phyloP scores from a whole-genome alignment of 2,888 invertebrate species.

The Byasa hedistus region DNA sequence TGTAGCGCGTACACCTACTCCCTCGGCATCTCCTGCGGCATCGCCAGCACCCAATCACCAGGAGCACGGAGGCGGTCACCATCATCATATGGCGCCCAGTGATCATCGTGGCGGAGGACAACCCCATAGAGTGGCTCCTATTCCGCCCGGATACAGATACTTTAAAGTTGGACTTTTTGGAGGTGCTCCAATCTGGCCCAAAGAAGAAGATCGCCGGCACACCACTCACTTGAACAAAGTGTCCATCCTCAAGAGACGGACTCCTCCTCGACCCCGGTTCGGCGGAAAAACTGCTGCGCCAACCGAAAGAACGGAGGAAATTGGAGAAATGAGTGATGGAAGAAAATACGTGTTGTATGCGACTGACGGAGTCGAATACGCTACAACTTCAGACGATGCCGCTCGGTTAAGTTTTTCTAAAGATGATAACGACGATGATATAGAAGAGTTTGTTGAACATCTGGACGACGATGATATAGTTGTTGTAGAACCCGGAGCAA shows the following conservation, averaged over 20 bases:
- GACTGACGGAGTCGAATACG: constrained; percentile 81
- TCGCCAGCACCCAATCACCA: constrained; percentile 59
- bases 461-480: constrained; percentile 82
- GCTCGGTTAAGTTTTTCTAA: constrained; percentile 58
- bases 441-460: constrained; percentile 59
- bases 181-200: constrained; percentile 84
- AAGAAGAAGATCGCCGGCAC: constrained; percentile 61
- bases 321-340: constrained; percentile 70
- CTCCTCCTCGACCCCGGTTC: constrained; percentile 77
- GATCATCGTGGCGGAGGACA: constrained; percentile 58
- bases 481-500: constrained; percentile 80
- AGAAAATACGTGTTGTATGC: constrained; percentile 84
- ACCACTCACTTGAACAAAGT: constrained; percentile 73
- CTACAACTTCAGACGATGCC: constrained; percentile 78
- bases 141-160: constrained; percentile 81
- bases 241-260: constrained; percentile 81
- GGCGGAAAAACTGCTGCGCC: constrained; percentile 56
- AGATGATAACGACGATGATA: constrained; percentile 61
- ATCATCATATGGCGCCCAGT: constrained; percentile 71
- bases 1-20: constrained; percentile 72
- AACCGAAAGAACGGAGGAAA: constrained; percentile 37
- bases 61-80: constrained; percentile 62
- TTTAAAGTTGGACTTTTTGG: constrained; percentile 82
- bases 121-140: constrained; percentile 74
- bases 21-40: constrained; percentile 65